Evolutionary conservation across 2,113 vertebrate genomes (phyloP).

Genomic region (Xiphias gladius): DNA sequence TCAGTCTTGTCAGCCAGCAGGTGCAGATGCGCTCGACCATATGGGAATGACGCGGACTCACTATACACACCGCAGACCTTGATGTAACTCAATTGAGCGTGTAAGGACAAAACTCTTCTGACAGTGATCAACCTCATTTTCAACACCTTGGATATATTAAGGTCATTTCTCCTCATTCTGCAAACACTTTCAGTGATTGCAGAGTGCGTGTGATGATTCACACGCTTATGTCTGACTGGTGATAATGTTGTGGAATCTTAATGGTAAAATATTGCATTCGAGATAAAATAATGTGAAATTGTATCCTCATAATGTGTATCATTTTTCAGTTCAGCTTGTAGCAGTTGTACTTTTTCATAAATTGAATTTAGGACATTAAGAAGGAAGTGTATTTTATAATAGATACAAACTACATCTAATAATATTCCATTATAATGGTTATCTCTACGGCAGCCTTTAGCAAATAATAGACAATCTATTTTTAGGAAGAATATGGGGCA

Average conservation of each 20-base stretch:
- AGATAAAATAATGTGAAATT: slow-evolving; percentile 18
- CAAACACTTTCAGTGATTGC: neutral
- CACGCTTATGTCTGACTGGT: neutral
- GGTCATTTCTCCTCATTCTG: slow-evolving; percentile 32
- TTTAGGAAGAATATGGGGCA: too few species aligned
- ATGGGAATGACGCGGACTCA: neutral
- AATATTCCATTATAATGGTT: too few species aligned
- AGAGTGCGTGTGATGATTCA: slow-evolving; percentile 28
- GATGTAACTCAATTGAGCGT: slow-evolving; percentile 4
- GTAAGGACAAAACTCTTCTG: slow-evolving; percentile 10
- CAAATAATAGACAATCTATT: too few species aligned
- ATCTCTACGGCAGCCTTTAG: too few species aligned
- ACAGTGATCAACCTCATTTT: slow-evolving; percentile 32
- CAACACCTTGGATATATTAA: slow-evolving; percentile 28
- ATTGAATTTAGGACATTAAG: neutral
- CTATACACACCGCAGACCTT: neutral
- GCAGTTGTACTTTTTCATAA: slow-evolving; percentile 13
- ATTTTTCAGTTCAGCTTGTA: slow-evolving; percentile 11
- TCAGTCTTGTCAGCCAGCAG: slow-evolving; percentile 30
- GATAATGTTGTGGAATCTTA: neutral
- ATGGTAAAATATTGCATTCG: slow-evolving; percentile 2
- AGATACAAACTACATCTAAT: too few species aligned
- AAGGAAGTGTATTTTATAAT: neutral
- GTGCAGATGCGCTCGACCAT: slow-evolving; percentile 11
- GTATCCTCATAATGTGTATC: slow-evolving; percentile 15